phyloP scores from a whole-genome alignment of 2,888 invertebrate species.

The Mythimna ferrago region DNA sequence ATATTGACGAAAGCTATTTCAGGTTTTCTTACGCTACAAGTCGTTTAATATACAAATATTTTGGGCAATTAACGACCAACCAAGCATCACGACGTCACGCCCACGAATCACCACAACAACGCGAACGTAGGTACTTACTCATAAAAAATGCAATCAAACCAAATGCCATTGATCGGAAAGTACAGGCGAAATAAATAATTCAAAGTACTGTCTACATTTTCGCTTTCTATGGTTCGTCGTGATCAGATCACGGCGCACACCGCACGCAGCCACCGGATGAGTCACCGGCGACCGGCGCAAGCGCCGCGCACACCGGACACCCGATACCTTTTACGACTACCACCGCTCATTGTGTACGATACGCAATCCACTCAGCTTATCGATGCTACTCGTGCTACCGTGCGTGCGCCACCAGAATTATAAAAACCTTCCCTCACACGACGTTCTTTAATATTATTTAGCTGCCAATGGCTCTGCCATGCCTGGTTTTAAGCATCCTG shows the following conservation, averaged over 20 bases:
- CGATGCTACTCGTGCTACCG: slow-evolving; percentile 66
- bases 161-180: slow-evolving; percentile 5
- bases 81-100: not conserved
- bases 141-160: slow-evolving; percentile 31
- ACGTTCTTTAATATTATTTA: slow-evolving; percentile 16
- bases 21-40: not conserved
- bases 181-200: slow-evolving; percentile 32
- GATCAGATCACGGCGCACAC: slow-evolving; percentile 72
- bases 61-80: not conserved
- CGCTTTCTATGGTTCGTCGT: slow-evolving; percentile 68
- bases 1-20: not conserved
- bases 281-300: slow-evolving; percentile 71
- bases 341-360: slow-evolving; percentile 70
- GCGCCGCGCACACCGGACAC: slow-evolving; percentile 72
- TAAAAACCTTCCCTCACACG: slow-evolving; percentile 48
- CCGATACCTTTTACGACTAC: slow-evolving; percentile 74
- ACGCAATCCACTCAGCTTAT: slow-evolving; percentile 68
- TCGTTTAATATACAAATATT: slow-evolving; percentile 1
- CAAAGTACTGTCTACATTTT: slow-evolving; percentile 66
- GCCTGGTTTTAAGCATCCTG: slow-evolving; percentile 21
- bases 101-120: slow-evolving; percentile 8
- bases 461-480: slow-evolving; percentile 21
- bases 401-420: slow-evolving; percentile 60
- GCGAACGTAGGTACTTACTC: slow-evolving; percentile 1
- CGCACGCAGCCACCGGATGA: slow-evolving; percentile 75